These are phyloP conservation scores for Spatula clypeata DNA, from an alignment of 2,797 vertebrate genomes.

Conservation along the genomic window DNA sequence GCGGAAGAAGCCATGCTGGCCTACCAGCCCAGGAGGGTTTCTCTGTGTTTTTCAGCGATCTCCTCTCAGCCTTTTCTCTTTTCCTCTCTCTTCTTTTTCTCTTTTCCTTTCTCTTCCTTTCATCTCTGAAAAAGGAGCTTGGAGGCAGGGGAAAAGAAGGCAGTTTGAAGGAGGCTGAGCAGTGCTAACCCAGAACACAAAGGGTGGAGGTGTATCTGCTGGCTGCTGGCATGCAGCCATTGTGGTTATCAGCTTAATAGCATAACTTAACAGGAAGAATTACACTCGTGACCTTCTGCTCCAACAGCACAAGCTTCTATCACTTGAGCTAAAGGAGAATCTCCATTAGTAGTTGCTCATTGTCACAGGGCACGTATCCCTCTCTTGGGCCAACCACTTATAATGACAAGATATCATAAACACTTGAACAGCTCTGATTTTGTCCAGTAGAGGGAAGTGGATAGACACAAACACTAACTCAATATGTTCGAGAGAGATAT, in stretches of 20 bases:
- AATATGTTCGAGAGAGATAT: conserved; percentile 49
- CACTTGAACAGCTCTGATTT: conserved; percentile 73
- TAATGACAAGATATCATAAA: conserved; percentile 53
- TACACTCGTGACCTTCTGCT: conserved; percentile 61
- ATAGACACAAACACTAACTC: conserved; percentile 68
- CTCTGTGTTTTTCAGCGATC: neutral
- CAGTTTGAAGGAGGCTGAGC: neutral
- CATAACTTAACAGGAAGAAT: conserved; percentile 70
- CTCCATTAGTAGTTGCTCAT: conserved; percentile 70
- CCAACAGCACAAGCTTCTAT: conserved; percentile 58
- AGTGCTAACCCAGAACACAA: conserved; percentile 41
- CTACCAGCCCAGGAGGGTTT: neutral
- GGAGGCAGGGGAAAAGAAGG: neutral
- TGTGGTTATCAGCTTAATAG: conserved; percentile 72
- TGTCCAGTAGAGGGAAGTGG: conserved; percentile 76
- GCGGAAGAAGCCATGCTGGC: neutral
- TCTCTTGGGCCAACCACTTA: conserved; percentile 72
- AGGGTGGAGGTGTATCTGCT: conserved; percentile 59
- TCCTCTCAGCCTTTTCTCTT: neutral
- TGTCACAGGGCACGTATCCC: conserved; percentile 49
- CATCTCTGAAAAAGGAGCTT: neutral
- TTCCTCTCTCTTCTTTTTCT: neutral
- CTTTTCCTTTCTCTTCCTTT: neutral
- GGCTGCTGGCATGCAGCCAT: conserved; percentile 62
- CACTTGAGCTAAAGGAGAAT: conserved; percentile 68